Evolutionary conservation across 2,888 invertebrate species (phyloP), one percentile per base, ranked within the genome.

Genomic region (Copidosoma aretas): DNA sequence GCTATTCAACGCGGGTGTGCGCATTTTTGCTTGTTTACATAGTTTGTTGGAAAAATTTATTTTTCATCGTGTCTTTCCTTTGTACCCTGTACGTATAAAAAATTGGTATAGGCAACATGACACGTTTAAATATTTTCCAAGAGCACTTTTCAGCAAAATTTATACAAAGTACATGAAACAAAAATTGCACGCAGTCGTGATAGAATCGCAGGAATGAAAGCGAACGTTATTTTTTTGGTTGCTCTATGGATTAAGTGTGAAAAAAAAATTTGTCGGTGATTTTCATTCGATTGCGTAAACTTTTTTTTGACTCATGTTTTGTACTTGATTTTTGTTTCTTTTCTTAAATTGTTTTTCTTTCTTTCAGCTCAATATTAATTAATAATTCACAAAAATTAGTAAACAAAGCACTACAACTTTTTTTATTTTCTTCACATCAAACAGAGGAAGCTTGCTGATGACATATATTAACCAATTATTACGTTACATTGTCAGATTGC

Each of bases 41-140:
- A n/a, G 52, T 49, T 69, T 19, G 19, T 21, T 62, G 39, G 43
- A 21, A 60, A 58, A 58, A 51, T 68, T 52, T 62, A 62, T 59
- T 57, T 68, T 67, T 64, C 54, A 49, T 64, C 51, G 62, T n/a
- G n/a, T n/a, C n/a, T n/a, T 65, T 62, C 8, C 24, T 56, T 65
- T 52, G 62, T 65, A 71, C 68, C 60, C 56, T 62, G 63, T 71
- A 66, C 52, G 53, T 71, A 60, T 66, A 71, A 68, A 71, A 68
- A n/a, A 63, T 66, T 65, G 63, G 58, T 63, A 59, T 60, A 68
- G 49, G 60, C 64, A 70, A 70, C 15, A 51, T 66, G 22, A 43
- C 24, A n/a, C n/a, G n/a, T 2, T 67, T 63, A 64, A 60, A 58
- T 58, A 67, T 62, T 65, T 67, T 14, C 63, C 56, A 49, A 67